Evolutionary conservation across 1,140 invertebrate genomes (phyloP).

Genomic region (Cydia amplana): DNA sequence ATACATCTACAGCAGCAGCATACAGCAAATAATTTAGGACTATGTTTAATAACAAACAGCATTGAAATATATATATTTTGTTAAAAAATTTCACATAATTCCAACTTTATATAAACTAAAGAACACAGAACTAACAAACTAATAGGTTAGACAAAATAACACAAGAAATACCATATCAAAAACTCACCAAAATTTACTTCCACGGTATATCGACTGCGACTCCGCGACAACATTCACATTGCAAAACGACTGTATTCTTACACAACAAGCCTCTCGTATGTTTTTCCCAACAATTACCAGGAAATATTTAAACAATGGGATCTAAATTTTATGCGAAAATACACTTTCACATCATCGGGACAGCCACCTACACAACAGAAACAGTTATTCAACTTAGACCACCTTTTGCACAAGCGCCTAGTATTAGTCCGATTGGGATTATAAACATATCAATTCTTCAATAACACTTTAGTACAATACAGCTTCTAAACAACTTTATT

Average conservation of each 20-base stretch:
- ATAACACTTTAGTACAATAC: constrained; percentile 20
- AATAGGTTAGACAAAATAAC: neutral
- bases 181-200: constrained; percentile 27
- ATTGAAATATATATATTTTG: neutral
- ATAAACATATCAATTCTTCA: constrained; percentile 27
- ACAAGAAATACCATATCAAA: neutral
- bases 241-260: constrained; percentile 46
- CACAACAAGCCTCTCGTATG: constrained; percentile 50
- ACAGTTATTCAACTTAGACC: constrained; percentile 67
- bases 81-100: neutral
- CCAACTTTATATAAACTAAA: neutral
- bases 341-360: constrained; percentile 75
- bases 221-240: neutral
- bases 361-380: constrained; percentile 77
- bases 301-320: constrained; percentile 74
- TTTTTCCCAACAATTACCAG: constrained; percentile 68
- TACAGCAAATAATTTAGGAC: neutral
- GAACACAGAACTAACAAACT: neutral
- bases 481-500: constrained; percentile 44
- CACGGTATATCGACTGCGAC: neutral
- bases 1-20: no score
- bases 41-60: neutral
- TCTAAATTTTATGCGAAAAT: constrained; percentile 77
- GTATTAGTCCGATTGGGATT: constrained; percentile 17
- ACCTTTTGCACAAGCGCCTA: constrained; percentile 33